A percentile compares a stretch with the other conserved stretches of the same genome.
Conservation (phyloP, 2,797 vertebrate genomes). For the Chelon labrosus region DNA sequence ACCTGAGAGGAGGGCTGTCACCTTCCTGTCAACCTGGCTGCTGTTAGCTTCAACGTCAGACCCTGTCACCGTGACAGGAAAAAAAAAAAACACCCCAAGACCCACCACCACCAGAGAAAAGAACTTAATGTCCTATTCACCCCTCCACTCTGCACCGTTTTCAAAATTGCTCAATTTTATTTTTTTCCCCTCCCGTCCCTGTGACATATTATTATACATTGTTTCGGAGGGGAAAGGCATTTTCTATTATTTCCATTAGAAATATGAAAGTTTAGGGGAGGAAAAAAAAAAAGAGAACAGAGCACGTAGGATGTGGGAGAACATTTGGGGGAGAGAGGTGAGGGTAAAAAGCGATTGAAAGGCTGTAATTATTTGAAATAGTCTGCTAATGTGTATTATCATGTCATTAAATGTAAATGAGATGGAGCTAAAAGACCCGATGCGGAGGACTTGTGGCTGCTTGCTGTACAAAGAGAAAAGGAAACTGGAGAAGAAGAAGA, state of each 20-base stretch:
- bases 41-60: slow-evolving; percentile 90
- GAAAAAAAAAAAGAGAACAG: slow-evolving; percentile 49
- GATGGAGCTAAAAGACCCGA: slow-evolving; percentile 85
- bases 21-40: slow-evolving; percentile 86
- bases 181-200: slow-evolving; percentile 74
- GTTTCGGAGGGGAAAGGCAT: slow-evolving; percentile 91
- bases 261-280: slow-evolving; percentile 90
- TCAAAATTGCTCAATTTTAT: slow-evolving; percentile 97
- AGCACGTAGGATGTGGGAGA: slow-evolving; percentile 74
- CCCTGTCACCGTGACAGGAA: slow-evolving; percentile 91
- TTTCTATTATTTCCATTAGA: slow-evolving; percentile 93
- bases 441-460: slow-evolving; percentile 80
- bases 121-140: slow-evolving; percentile 98
- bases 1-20: slow-evolving; percentile 95
- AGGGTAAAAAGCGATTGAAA: slow-evolving; percentile 89
- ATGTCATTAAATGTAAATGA: slow-evolving; percentile 92
- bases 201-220: slow-evolving; percentile 99
- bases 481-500: not conserved
- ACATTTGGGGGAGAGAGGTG: slow-evolving; percentile 83
- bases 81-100: slow-evolving; percentile 70
- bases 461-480: slow-evolving; percentile 63
- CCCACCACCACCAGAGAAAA: slow-evolving; percentile 92
- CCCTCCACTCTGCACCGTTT: slow-evolving; percentile 85
- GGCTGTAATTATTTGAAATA: slow-evolving; percentile 96
- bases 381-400: slow-evolving; percentile 95